Conservation (phyloP, 2,888 invertebrate species). For the Standfussiana lucernea region DNA sequence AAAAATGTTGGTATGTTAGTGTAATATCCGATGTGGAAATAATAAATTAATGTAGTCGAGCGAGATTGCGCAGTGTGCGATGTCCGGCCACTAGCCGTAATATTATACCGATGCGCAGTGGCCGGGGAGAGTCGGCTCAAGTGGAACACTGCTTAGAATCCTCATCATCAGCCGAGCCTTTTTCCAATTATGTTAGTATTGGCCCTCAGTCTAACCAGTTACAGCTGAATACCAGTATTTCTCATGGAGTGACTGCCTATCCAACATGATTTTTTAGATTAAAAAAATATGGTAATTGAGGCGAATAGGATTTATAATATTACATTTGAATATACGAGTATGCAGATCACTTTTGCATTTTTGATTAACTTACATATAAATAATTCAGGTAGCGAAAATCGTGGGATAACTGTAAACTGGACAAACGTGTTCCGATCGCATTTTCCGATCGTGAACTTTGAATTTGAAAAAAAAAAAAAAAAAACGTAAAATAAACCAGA, state of each 20-base stretch:
- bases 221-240: neutral
- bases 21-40: constrained; percentile 64
- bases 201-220: neutral
- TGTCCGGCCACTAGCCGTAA: constrained; percentile 84
- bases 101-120: constrained; percentile 80
- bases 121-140: constrained; percentile 64
- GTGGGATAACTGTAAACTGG: neutral
- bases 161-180: neutral
- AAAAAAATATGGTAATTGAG: constrained; percentile 14
- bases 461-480: too few relatives aligned
- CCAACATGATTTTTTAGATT: neutral
- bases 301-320: constrained; percentile 1
- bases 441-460: too few relatives aligned
- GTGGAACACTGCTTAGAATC: constrained; percentile 24
- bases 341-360: constrained; percentile 7
- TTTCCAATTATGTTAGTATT: neutral
- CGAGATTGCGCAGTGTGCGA: constrained; percentile 80
- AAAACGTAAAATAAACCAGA: too few relatives aligned
- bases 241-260: neutral
- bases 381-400: neutral
- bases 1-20: constrained; percentile 39
- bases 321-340: constrained; percentile 1
- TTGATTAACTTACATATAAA: neutral
- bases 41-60: constrained; percentile 78
- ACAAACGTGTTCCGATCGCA: neutral